Conservation (phyloP, 1,140 invertebrate species). For the Lordiphosa mommai region DNA sequence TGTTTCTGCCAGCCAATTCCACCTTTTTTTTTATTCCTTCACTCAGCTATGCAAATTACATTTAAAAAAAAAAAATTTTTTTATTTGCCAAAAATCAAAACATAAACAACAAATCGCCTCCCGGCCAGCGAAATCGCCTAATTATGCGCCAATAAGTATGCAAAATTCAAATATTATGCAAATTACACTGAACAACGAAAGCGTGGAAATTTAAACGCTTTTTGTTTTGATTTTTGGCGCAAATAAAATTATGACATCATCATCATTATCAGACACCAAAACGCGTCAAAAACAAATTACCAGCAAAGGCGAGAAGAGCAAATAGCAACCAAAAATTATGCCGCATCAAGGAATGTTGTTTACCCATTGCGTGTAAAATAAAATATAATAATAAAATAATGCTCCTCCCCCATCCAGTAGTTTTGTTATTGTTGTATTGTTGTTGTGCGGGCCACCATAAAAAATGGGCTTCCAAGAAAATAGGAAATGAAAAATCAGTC, state of each 20-base stretch:
- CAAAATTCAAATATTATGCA: slow-evolving; percentile 71
- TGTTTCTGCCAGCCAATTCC: neutral
- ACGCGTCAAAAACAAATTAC: slow-evolving; percentile 68
- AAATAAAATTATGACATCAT: slow-evolving; percentile 66
- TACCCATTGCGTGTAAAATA: slow-evolving; percentile 42
- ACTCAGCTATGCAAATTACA: slow-evolving; percentile 14
- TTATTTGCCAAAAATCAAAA: slow-evolving; percentile 16
- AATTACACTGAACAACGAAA: slow-evolving; percentile 41
- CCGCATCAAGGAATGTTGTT: slow-evolving; percentile 51
- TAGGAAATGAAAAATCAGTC: slow-evolving; percentile 69
- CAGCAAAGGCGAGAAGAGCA: slow-evolving; percentile 5
- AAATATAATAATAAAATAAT: slow-evolving; percentile 22
- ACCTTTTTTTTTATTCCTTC: neutral
- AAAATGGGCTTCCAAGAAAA: slow-evolving; percentile 39
- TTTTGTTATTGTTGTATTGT: slow-evolving; percentile 48
- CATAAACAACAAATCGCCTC: slow-evolving; percentile 16
- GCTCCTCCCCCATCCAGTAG: slow-evolving; percentile 12
- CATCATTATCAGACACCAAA: slow-evolving; percentile 19
- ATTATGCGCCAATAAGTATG: slow-evolving; percentile 64
- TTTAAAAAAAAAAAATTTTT: neutral
- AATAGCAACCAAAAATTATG: slow-evolving; percentile 18
- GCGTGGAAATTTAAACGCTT: slow-evolving; percentile 53
- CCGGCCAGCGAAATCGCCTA: slow-evolving; percentile 28
- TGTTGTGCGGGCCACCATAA: slow-evolving; percentile 40
- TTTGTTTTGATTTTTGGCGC: slow-evolving; percentile 56